phyloP scores from a whole-genome alignment of 1,140 invertebrate genomes.

The Bathynomus jamesi region DNA sequence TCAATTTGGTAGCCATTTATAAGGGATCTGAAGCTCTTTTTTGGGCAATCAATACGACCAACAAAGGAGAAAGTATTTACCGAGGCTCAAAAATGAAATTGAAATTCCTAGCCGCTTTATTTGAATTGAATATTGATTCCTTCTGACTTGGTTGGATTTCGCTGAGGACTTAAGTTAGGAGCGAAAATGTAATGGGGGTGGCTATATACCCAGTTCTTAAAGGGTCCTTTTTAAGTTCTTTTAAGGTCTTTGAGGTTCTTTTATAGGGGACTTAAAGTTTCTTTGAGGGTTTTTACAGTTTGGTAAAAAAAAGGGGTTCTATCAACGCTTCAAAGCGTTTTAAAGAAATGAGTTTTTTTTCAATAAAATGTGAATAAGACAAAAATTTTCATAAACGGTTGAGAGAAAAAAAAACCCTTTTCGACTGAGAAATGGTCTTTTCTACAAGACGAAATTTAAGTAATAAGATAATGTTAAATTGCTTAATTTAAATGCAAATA shows the following conservation, averaged over 20 bases:
- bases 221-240: not conserved
- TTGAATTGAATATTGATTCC: constrained; percentile 36
- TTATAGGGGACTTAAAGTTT: not conserved
- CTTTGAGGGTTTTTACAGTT: not conserved
- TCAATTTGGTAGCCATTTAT: constrained; percentile 35
- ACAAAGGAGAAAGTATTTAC: constrained; percentile 31
- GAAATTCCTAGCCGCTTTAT: constrained; percentile 32
- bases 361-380: not conserved
- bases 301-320: too few species aligned
- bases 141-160: constrained; percentile 26
- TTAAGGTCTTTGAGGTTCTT: too few species aligned
- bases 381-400: not conserved
- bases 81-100: constrained; percentile 36
- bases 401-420: too few species aligned
- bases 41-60: constrained; percentile 27
- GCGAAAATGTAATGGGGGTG: not conserved
- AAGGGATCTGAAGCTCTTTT: constrained; percentile 28
- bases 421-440: too few species aligned
- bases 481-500: too few species aligned
- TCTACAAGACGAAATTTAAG: too few species aligned
- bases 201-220: not conserved
- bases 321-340: too few species aligned
- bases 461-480: too few species aligned
- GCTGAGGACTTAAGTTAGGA: constrained; percentile 18
- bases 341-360: not conserved